Evolutionary conservation across 2,113 vertebrate genomes (phyloP), one percentile per base, ranked within the genome.

Genomic region (Scortum barcoo): DNA sequence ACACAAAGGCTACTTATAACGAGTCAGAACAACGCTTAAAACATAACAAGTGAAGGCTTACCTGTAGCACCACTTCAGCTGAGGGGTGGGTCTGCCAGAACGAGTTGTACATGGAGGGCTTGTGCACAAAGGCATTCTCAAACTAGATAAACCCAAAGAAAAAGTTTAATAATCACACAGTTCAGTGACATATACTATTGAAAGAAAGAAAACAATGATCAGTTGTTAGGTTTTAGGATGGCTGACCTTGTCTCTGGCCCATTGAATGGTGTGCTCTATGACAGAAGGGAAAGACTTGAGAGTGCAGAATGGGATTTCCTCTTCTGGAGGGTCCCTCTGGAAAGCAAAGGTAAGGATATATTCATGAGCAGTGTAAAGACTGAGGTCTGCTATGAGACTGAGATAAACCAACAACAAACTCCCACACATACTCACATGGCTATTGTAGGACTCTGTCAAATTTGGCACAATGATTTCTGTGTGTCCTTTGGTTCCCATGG

Each of bases 401-500:
- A 19, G 20, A 56, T 9, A 33, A 46, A 65, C 10, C 60, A 62
- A 14, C 2, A 20, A 44, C 57, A 61, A 4, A 63, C 4, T 9
- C 17, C n/a, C 65, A 10, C 11, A 42, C 16, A 80, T 75, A 95
- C 98, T 97, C 95, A 99, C 98, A 44, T 99, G 98, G 94, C 98
- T 99, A 78, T 98, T 99, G 85, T 99, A 99, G 20, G 97, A 99
- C 87, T 99, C 98, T 5, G 98, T 99, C 92, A 99, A 90, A 80
- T 96, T 96, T 84, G 98, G 98, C 85, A 99, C 95, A 86, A 99
- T 96, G 68, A 97, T 94, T 94, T 99, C 98, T 0, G 97, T 99
- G 92, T 99, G 98, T 89, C 98, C 98, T 95, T 99, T 99, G 0
- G 98, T 99, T 90, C 98, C 98, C 98, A 99, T 99, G 30, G 98